Evolutionary conservation across 2,797 vertebrate species (phyloP).

Genomic region (Betta splendens): DNA sequence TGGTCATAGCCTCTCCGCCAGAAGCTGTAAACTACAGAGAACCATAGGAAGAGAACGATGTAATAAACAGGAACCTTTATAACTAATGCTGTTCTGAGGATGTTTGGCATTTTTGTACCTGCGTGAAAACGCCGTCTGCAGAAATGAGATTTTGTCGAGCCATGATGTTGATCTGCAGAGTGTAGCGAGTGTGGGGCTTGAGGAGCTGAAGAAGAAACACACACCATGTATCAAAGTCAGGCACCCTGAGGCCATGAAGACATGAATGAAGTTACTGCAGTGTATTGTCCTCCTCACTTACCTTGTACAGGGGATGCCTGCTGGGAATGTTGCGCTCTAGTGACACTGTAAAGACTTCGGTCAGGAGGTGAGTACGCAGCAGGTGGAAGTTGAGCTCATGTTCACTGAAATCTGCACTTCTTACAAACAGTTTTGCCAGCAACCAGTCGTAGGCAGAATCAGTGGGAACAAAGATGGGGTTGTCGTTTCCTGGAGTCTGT

Average conservation of each 20-base stretch:
- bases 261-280: not conserved
- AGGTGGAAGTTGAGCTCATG: constrained; percentile 68
- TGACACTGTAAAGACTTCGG: constrained; percentile 79
- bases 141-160: constrained; percentile 59
- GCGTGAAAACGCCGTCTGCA: constrained; percentile 34
- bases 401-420: constrained; percentile 62
- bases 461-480: constrained; percentile 66
- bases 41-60: too few species aligned
- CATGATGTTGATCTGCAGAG: constrained; percentile 68
- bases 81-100: too few species aligned
- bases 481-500: constrained; percentile 71
- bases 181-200: constrained; percentile 71
- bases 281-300: constrained; percentile 29
- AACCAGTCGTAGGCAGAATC: constrained; percentile 72
- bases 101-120: constrained; percentile 31
- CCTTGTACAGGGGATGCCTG: constrained; percentile 76
- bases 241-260: too few species aligned
- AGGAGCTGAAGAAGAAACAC: constrained; percentile 59
- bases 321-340: constrained; percentile 76
- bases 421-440: constrained; percentile 70
- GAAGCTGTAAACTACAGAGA: constrained; percentile 62
- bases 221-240: too few species aligned
- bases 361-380: constrained; percentile 81
- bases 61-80: too few species aligned
- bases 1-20: constrained; percentile 47